Evolutionary conservation across 2,113 vertebrate genomes (phyloP), one percentile per base, ranked within the genome.

Genomic region (Narcine bancroftii): DNA sequence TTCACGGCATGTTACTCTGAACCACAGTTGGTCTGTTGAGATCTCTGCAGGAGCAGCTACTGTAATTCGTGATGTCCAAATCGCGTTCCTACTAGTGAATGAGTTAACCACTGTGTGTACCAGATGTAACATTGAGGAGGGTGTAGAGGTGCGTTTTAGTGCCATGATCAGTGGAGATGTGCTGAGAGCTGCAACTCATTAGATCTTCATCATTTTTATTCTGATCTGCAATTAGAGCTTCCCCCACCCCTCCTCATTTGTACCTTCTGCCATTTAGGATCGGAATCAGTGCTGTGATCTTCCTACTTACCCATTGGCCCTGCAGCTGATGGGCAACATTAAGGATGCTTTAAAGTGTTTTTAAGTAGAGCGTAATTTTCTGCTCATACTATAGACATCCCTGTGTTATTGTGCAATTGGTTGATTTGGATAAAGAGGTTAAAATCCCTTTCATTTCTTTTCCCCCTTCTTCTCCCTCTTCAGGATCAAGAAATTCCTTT

Each of bases 141-240:
- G 45, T 1, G 7, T 24, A 45, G 24, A 4, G 47, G 45, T 83
- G 56, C 19, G 63, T 0, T 47, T 66, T 91, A 69, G 89, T 69
- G 63, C 87, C 10, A 0, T 42, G 39, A 63, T 42, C 79, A 21
- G 45, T 45, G 65, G 89, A 91, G 89, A 69, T 91, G 89, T 91
- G 89, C 65, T 47, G 65, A 42, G 63, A 91, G 66, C 65, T 91
- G 21, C 24, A 42, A 91, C 24, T 91, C 63, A 47, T 69, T 91
- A 45, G 21, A 33, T 45, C 21, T 26, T 42, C 24, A 17, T 65
- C 26, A 2, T 83, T 89, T 85, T 85, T 15, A 42, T 3, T 42
- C 21, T 65, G 17, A 45, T 36, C 63, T 89, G 13, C 17, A 63
- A 24, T 65, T 89, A 24, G 19, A 66, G 63, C 1, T 42, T 19